Base-by-base conservation (phyloP, 2,888 invertebrate genomes). In the Drosophila paucipuncta region DNA sequence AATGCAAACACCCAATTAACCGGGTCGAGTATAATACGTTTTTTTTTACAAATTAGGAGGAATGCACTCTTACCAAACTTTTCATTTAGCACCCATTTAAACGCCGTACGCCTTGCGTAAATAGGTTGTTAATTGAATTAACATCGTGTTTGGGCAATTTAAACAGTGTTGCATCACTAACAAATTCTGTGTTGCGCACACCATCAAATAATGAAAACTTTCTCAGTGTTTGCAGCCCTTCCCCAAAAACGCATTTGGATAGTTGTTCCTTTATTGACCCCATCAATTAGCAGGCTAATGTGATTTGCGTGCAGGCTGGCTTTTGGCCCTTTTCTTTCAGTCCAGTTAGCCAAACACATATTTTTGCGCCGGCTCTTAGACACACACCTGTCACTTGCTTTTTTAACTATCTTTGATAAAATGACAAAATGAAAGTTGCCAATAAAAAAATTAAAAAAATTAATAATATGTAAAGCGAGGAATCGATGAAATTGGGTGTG, bases 371-470 rank as follows among this genome's bases (percentile, higher is more conserved):
- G 39, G 35, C 69, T 58, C 66, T 58, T 68, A 55, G 76, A 61
- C 58, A 35, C 61, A 61, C 58, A 35, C 61, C 61, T 77, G 82
- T 68, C 73, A 68, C 28, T 49, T 73, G 47, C 43, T 52, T 76
- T 49, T 49, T 53, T 65, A 16, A 31, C 52, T 62, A 58, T 50
- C 49, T 31, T 47, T 65, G 57, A 71, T 66, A 55, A 73, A 76
- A 66, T 73, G 77, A 73, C 75, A 80, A 87, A 87, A 89, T 77
- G 87, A 87, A 87, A 87, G 90, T 89, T 73, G 80, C 79, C 63
- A 73, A 76, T 74, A 77, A 69, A 74, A 35, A 13, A 35, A 5
- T 5, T 0, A 0, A 0, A 25, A 53, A 33, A 71, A 68, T 79
- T 73, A 62, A 66, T 73, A 66, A 73, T 81, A 66, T 73, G 77